Percentiles rank a stretch among this genome's conserved stretches.
These are phyloP conservation scores for Streblospio benedicti DNA, from an alignment of 1,140 invertebrate genomes.

Conservation along the genomic window DNA sequence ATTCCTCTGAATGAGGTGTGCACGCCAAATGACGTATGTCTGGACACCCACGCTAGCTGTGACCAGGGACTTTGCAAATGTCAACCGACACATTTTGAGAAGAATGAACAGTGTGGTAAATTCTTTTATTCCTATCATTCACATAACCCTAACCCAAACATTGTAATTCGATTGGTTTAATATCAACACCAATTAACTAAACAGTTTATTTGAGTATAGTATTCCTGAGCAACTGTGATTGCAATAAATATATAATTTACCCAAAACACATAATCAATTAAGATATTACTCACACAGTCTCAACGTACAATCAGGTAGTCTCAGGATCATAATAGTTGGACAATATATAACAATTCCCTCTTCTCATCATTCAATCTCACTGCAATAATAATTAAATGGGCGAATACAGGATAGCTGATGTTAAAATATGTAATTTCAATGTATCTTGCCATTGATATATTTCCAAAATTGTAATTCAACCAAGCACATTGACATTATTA, in stretches of 20 bases:
- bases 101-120: not conserved
- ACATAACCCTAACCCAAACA: not conserved
- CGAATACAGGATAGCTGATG: too few species aligned
- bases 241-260: not conserved
- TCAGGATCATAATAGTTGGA: too few species aligned
- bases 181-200: not conserved
- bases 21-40: not conserved
- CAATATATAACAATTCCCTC: too few species aligned
- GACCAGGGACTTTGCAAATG: not conserved
- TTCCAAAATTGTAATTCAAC: not conserved
- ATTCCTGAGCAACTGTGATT: too few species aligned
- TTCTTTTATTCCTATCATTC: not conserved
- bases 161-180: too few species aligned
- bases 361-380: too few species aligned
- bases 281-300: too few species aligned
- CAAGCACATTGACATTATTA: not conserved
- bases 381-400: too few species aligned
- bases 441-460: not conserved
- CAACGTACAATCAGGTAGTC: too few species aligned
- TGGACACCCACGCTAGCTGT: constrained; percentile 1
- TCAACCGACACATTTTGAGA: not conserved
- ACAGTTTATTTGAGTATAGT: not conserved
- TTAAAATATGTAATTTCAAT: not conserved
- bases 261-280: too few species aligned
- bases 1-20: not conserved